phyloP scores from a whole-genome alignment of 2,888 invertebrate species.

The Heliconius ethilla region DNA sequence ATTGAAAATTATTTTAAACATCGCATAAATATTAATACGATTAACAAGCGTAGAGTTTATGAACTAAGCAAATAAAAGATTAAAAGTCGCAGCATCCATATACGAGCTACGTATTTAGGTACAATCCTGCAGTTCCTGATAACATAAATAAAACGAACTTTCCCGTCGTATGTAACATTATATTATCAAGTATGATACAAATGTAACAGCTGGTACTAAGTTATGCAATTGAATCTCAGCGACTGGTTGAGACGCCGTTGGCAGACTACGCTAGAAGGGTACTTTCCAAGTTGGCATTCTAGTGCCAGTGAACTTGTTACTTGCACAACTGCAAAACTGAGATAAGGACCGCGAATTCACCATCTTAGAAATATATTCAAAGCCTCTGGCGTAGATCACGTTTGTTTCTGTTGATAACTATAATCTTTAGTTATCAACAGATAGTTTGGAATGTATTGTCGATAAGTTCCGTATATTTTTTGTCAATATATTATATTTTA shows the following conservation, averaged over 20 bases:
- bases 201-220: slow-evolving; percentile 33
- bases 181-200: neutral
- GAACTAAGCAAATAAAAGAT: neutral
- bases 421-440: slow-evolving; percentile 43
- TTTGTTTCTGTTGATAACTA: slow-evolving; percentile 46
- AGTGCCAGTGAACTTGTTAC: slow-evolving; percentile 70
- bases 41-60: neutral
- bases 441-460: slow-evolving; percentile 29
- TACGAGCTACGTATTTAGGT: neutral
- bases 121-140: neutral
- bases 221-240: slow-evolving; percentile 38
- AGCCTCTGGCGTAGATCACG: slow-evolving; percentile 46
- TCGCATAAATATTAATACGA: neutral
- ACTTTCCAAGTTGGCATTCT: slow-evolving; percentile 47
- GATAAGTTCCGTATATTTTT: slow-evolving; percentile 4
- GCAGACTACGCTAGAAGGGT: slow-evolving; percentile 37
- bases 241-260: slow-evolving; percentile 33
- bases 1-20: neutral
- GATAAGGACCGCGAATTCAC: slow-evolving; percentile 58
- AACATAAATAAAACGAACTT: neutral
- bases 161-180: neutral
- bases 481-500: neutral
- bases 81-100: neutral
- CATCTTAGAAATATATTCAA: slow-evolving; percentile 47
- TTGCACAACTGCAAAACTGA: slow-evolving; percentile 58